A percentile compares a stretch with the other conserved stretches of the same genome.
These are phyloP conservation scores for Origma solitaria DNA, from an alignment of 2,113 vertebrate genomes.

Conservation along the genomic window DNA sequence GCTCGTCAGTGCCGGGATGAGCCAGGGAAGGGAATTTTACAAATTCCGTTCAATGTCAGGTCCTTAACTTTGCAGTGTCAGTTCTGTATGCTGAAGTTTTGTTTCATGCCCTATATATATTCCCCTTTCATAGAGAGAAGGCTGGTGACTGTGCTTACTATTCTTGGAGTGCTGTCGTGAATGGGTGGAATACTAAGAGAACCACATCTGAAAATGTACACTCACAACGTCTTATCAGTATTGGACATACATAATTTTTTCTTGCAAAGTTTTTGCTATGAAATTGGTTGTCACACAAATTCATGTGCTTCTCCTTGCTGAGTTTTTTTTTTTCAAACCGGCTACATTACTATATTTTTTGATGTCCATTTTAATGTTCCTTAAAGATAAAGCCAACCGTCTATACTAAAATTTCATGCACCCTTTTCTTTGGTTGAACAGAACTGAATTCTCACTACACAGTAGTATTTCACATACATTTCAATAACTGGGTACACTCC, in stretches of 20 bases:
- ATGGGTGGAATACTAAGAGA: slow-evolving; percentile 70
- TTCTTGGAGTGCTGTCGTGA: slow-evolving; percentile 62
- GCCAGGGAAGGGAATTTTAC: slow-evolving; percentile 38
- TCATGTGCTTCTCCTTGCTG: slow-evolving; percentile 41
- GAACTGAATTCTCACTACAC: slow-evolving; percentile 59
- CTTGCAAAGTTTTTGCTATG: slow-evolving; percentile 73
- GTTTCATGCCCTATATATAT: slow-evolving; percentile 58
- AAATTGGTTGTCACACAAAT: slow-evolving; percentile 77
- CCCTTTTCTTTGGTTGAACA: slow-evolving; percentile 61
- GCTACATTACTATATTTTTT: slow-evolving; percentile 68
- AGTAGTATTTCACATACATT: slow-evolving; percentile 66
- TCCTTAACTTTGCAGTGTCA: slow-evolving; percentile 58
- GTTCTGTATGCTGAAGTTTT: slow-evolving; percentile 49
- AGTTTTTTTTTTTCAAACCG: slow-evolving; percentile 15
- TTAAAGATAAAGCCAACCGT: slow-evolving; percentile 75
- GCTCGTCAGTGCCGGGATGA: background rate
- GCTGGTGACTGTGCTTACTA: slow-evolving; percentile 62
- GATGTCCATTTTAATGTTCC: slow-evolving; percentile 78
- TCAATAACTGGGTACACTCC: slow-evolving; percentile 65
- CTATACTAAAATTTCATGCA: slow-evolving; percentile 73
- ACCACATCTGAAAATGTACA: slow-evolving; percentile 70
- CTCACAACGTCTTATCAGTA: slow-evolving; percentile 73
- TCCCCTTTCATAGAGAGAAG: slow-evolving; percentile 45
- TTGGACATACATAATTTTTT: slow-evolving; percentile 74
- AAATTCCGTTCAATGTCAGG: slow-evolving; percentile 61